Percentiles rank a stretch among this genome's conserved stretches.
Conservation (phyloP, 92 coral and sea anemone species). For the Hydrozoanthus gracilis region DNA sequence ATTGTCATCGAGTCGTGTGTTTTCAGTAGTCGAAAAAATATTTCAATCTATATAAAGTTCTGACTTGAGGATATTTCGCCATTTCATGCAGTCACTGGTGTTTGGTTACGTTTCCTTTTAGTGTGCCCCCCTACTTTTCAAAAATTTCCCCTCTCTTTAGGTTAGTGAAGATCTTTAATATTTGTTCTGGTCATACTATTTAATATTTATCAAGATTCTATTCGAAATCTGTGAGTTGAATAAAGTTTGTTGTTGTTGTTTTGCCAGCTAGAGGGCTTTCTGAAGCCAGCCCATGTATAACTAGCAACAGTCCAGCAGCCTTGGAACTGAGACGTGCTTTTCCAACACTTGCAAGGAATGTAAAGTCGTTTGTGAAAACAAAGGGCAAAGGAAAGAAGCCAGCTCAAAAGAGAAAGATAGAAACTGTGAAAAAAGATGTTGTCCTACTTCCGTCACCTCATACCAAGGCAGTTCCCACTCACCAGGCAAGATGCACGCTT, state of each 20-base stretch:
- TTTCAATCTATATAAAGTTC: no score
- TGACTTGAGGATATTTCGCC: no score
- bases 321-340: constrained; percentile 54
- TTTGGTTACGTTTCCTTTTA: not conserved
- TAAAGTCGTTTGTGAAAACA: constrained; percentile 47
- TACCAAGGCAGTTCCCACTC: constrained; percentile 62
- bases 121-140: constrained; percentile 2
- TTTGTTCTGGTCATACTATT: not conserved
- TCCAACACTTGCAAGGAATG: constrained; percentile 50
- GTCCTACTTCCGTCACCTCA: constrained; percentile 58
- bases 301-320: constrained; percentile 19
- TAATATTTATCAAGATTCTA: not conserved
- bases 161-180: not conserved
- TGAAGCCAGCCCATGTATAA: constrained; percentile 26
- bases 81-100: not conserved
- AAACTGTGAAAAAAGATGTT: constrained; percentile 56
- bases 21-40: no score
- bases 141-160: not conserved
- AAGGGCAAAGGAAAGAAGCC: constrained; percentile 58
- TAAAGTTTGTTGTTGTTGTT: not conserved
- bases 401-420: constrained; percentile 56
- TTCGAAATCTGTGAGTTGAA: not conserved
- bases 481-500: constrained; percentile 58
- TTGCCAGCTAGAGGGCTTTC: constrained; percentile 25
- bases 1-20: no score